Evolutionary conservation across 2,888 invertebrate species (phyloP), one percentile per base, ranked within the genome.

Genomic region (Ceramica pisi): DNA sequence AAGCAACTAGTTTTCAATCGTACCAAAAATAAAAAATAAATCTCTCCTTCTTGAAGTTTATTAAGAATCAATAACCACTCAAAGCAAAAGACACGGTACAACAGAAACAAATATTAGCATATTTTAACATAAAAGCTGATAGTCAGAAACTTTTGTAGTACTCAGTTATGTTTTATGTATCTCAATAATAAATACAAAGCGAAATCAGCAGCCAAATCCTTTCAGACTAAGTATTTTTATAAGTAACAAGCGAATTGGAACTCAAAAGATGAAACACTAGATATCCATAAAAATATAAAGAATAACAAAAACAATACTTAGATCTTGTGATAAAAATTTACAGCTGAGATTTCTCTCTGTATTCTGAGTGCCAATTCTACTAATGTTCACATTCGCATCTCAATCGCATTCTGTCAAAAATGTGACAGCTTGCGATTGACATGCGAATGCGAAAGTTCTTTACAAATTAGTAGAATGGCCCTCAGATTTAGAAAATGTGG

Each of bases 211-310:
- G 44, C 55, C 67, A 68, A 68, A 80, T 63, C 62, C 73, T 71
- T 70, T 82, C 38, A 72, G 65, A 62, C 56, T 60, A 68, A 80
- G 64, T 77, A 66, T 56, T 65, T 64, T 51, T 57, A 44, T 66
- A 44, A 48, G 21, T 65, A 53, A 48, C 50, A 65, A 80, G 38
- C 57, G 35, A 56, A n/a, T 61, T 61, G 44, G 44, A 67, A 63
- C 46, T 23, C 23, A 68, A 68, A 26, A 31, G 26, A 46, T 31
- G 19, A 57, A 41, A 48, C 9, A 41, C 53, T 57, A 7, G 48
- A 71, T 26, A 48, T 65, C 16, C 8, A 41, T 57, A 57, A 62
- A 57, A 41, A 60, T 41, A 48, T 26, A 3, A 19, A 5, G 12
- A 48, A 56, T 55, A 44, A 59, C 38, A 35, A 50, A 2, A 56